These are phyloP conservation scores for Littorina saxatilis DNA, from an alignment of 1,140 invertebrate genomes.

Conservation along the genomic window DNA sequence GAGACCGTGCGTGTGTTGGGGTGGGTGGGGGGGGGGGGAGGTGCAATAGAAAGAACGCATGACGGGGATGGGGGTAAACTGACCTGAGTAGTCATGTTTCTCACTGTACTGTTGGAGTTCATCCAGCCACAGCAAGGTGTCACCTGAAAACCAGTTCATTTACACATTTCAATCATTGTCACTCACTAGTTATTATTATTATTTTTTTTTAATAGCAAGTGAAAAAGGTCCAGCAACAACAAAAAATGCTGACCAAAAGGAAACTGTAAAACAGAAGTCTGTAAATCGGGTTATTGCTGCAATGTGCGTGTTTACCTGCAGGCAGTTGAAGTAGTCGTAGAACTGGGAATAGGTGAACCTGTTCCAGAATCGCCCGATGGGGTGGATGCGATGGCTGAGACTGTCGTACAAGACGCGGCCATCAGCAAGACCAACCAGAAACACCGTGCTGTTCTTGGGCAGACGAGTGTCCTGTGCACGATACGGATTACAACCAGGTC, in stretches of 20 bases:
- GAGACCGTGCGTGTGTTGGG: not conserved
- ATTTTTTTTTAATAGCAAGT: too few relatives aligned
- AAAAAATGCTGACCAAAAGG: too few relatives aligned
- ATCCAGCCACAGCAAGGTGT: constrained; percentile 77
- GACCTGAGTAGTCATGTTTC: constrained; percentile 73
- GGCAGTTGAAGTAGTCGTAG: constrained; percentile 77
- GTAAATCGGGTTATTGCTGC: too few relatives aligned
- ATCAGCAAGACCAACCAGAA: constrained; percentile 77
- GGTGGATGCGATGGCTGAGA: constrained; percentile 76
- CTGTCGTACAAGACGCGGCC: constrained; percentile 76
- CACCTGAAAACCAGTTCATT: constrained; percentile 54
- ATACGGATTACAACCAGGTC: not conserved
- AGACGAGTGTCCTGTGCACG: constrained; percentile 67
- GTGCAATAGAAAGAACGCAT: too few relatives aligned
- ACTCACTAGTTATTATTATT: too few relatives aligned
- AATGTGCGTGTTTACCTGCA: too few relatives aligned
- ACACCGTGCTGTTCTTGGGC: constrained; percentile 75
- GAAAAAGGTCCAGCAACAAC: too few relatives aligned
- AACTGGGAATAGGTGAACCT: constrained; percentile 76
- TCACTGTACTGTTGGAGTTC: constrained; percentile 75
- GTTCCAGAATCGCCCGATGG: constrained; percentile 74
- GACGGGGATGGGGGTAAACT: too few relatives aligned
- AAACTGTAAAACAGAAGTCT: too few relatives aligned
- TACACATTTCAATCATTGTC: too few relatives aligned
- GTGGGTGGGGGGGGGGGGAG: not conserved